Conservation (phyloP, 2,888 invertebrate species). For the Volucella zonaria region DNA sequence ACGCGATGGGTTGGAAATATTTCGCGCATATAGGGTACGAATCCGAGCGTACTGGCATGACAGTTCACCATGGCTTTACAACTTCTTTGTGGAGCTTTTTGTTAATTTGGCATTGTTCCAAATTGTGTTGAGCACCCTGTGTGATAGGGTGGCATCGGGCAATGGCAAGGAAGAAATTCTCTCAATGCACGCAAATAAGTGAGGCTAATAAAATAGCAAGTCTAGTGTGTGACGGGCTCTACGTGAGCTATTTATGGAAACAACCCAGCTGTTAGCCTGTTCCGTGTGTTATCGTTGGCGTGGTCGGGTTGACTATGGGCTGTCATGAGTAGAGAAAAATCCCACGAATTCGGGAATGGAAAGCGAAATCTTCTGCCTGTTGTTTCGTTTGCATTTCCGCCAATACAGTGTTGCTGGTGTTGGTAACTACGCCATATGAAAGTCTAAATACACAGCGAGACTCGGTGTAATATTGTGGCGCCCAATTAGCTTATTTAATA, state of each 20-base stretch:
- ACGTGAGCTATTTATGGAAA: slow-evolving; percentile 53
- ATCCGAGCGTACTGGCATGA: neutral
- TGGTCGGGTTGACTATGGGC: slow-evolving; percentile 18
- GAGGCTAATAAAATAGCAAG: slow-evolving; percentile 47
- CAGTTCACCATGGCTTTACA: slow-evolving; percentile 64
- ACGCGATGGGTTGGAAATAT: slow-evolving; percentile 13
- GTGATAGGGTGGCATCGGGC: neutral
- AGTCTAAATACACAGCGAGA: neutral
- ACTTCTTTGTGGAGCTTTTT: slow-evolving; percentile 59
- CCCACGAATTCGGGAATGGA: slow-evolving; percentile 26
- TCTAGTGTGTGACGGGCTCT: slow-evolving; percentile 34
- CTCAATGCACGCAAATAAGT: slow-evolving; percentile 35
- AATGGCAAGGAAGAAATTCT: slow-evolving; percentile 14
- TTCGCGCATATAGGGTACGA: neutral
- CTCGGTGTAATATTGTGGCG: slow-evolving; percentile 39
- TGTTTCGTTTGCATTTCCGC: slow-evolving; percentile 37
- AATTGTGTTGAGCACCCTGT: slow-evolving; percentile 48
- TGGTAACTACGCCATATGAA: neutral
- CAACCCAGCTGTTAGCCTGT: slow-evolving; percentile 54
- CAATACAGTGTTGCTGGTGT: neutral
- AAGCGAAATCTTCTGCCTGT: slow-evolving; percentile 29
- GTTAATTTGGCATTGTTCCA: slow-evolving; percentile 73
- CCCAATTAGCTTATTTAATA: slow-evolving; percentile 51
- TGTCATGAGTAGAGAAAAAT: slow-evolving; percentile 1
- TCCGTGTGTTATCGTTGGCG: slow-evolving; percentile 3